Conservation (phyloP, 2,888 invertebrate species). For the Ennomos quercinarius region DNA sequence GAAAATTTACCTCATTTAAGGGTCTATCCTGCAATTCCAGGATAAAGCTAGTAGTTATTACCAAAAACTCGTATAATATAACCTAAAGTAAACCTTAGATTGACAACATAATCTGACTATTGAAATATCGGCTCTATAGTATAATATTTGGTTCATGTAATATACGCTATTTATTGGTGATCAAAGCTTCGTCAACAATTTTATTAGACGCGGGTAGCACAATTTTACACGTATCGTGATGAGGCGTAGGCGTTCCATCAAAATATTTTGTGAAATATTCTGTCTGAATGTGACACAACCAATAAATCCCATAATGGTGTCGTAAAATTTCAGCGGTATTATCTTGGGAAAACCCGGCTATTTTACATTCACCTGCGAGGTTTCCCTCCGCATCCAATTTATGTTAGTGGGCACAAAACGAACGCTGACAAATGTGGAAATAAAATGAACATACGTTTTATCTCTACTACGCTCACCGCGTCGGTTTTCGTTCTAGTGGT, state of each 20-base stretch:
- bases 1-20: too few species aligned
- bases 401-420: slow-evolving; percentile 85
- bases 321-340: slow-evolving; percentile 83
- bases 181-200: slow-evolving; percentile 7
- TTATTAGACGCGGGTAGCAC: slow-evolving; percentile 11
- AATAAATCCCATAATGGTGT: slow-evolving; percentile 84
- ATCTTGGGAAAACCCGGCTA: slow-evolving; percentile 83
- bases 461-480: slow-evolving; percentile 75
- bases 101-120: too few species aligned
- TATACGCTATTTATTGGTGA: slow-evolving; percentile 2
- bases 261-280: slow-evolving; percentile 73
- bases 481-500: slow-evolving; percentile 68
- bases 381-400: slow-evolving; percentile 84
- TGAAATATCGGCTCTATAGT: too few species aligned
- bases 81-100: too few species aligned
- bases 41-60: too few species aligned
- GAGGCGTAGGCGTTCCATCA: slow-evolving; percentile 51
- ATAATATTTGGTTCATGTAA: slow-evolving; percentile 12
- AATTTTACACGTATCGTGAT: slow-evolving; percentile 20
- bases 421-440: slow-evolving; percentile 85
- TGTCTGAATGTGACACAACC: slow-evolving; percentile 77
- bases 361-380: slow-evolving; percentile 85
- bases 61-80: too few species aligned
- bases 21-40: too few species aligned
- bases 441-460: slow-evolving; percentile 85